Evolutionary conservation across 1,140 invertebrate genomes (phyloP), one percentile per base, ranked within the genome.

Genomic region (Monochamus saltuarius): DNA sequence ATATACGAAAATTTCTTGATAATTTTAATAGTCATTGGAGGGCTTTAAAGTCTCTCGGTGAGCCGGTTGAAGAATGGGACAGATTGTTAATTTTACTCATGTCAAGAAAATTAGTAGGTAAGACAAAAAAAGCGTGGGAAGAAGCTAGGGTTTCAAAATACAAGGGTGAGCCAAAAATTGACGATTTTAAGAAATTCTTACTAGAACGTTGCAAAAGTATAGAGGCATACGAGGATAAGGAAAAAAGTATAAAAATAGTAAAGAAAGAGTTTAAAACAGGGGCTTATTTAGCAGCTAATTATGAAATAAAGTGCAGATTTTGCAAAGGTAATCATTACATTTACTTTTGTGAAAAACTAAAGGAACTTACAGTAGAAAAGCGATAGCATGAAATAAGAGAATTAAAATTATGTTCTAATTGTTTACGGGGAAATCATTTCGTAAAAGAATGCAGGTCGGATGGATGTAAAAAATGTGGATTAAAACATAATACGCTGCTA

Each of bases 31-130:
- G 40, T 34, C 58, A 68, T 43, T 13, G 62, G 0, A 55, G 57
- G 4, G 62, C 67, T 0, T 22, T 72, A 13, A 36, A 51, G 9
- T 42, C 53, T n/a, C 22, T 65, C n/a, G 38, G 37, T 4, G 50
- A 65, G 50, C 63, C 65, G 0, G 42, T 61, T 8, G 29, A 60
- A 8, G 36, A 66, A 9, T 72, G 65, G 68, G 64, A 67, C 52
- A 54, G 56, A 7, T 14, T 70, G 13, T 55, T 70, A 6, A 64
- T 70, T 35, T 17, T 38, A 6, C 3, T 54, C 7, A 17, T 54
- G 9, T n/a, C 51, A 11, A 9, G 13, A 16, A 54, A 54, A 40
- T 54, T 54, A 54, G 35, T 38, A 19, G 11, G 14, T 8, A 39
- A 7, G 4, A 49, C 35, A 7, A 38, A 19, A 1, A 34, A n/a